phyloP scores from a whole-genome alignment of 2,113 vertebrate species.

The Vicugna pacos region DNA sequence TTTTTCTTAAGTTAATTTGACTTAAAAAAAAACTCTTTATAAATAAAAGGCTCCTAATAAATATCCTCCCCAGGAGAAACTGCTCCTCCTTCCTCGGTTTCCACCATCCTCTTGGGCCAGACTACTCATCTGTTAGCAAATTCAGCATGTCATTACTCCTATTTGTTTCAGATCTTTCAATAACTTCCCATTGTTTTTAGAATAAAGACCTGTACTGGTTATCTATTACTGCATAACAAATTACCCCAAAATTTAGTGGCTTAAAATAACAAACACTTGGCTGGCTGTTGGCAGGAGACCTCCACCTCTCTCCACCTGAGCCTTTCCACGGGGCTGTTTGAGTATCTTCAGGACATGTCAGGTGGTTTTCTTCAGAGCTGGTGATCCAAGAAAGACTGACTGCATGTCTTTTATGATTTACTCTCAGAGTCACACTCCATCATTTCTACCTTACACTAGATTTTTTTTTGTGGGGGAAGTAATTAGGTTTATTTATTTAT shows the following conservation, averaged over 20 bases:
- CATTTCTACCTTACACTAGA: background rate
- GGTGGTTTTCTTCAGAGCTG: background rate
- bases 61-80: background rate
- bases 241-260: background rate
- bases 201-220: background rate
- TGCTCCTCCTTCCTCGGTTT: background rate
- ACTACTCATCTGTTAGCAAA: background rate
- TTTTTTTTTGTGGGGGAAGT: too few species aligned
- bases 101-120: background rate
- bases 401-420: background rate
- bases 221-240: background rate
- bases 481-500: too few species aligned
- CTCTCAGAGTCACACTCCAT: background rate
- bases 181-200: slow-evolving; percentile 19
- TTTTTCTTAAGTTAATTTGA: background rate
- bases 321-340: background rate
- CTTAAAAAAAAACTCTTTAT: background rate
- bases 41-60: background rate
- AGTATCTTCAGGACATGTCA: background rate
- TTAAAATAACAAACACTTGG: background rate
- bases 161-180: background rate
- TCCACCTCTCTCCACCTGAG: background rate
- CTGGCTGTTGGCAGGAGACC: background rate
- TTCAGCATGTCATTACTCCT: background rate
- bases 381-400: background rate